A percentile compares a stretch with the other conserved stretches of the same genome.
phyloP scores from a whole-genome alignment of 1,140 invertebrate species.

The Drosophila arizonae region DNA sequence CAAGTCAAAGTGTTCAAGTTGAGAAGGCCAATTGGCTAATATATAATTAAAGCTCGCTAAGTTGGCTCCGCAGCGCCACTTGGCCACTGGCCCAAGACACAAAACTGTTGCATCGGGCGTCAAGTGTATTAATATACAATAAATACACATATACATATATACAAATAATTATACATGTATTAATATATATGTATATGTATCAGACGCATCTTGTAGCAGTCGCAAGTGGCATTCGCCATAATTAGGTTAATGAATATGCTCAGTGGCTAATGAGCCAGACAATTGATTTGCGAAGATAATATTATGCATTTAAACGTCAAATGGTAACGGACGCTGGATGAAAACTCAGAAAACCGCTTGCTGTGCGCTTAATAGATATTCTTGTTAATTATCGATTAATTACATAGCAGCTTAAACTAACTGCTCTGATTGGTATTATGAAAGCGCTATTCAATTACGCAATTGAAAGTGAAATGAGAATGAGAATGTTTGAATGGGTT shows the following conservation, averaged over 20 bases:
- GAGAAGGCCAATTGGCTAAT: constrained; percentile 58
- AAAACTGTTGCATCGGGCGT: constrained; percentile 18
- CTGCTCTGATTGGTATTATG: no score
- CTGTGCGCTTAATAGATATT: not conserved
- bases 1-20: constrained; percentile 60
- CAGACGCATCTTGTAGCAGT: constrained; percentile 21
- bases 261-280: constrained; percentile 29
- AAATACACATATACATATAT: not conserved
- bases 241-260: constrained; percentile 48
- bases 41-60: constrained; percentile 58
- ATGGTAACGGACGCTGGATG: not conserved
- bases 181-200: constrained; percentile 6
- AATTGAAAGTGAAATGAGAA: no score
- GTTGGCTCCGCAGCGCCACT: constrained; percentile 9
- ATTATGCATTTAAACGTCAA: constrained; percentile 13
- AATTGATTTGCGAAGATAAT: constrained; percentile 43
- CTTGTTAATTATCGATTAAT: constrained; percentile 5
- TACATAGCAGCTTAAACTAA: not conserved
- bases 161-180: constrained; percentile 5
- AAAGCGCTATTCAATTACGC: no score
- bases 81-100: constrained; percentile 3
- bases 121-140: constrained; percentile 32
- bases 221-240: constrained; percentile 28
- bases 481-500: no score
- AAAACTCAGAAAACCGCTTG: no score